Conservation (phyloP, 2,888 invertebrate species). For the Drosophila cracens region DNA sequence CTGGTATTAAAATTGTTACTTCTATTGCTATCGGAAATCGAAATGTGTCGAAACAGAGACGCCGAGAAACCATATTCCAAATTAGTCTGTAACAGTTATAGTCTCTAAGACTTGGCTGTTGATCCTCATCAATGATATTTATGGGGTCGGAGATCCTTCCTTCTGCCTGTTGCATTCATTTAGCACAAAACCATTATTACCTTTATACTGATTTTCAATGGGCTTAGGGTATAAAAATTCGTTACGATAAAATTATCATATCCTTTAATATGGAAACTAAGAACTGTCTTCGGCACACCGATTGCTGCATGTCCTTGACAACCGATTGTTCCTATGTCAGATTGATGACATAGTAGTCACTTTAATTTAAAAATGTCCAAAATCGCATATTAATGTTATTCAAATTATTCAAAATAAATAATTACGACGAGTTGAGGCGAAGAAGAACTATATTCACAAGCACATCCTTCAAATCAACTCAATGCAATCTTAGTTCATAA, state of each 20-base stretch:
- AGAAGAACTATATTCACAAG: not conserved
- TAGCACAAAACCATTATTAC: not conserved
- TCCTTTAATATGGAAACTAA: not conserved
- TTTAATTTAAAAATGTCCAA: not conserved
- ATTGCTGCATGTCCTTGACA: not conserved
- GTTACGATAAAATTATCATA: not conserved
- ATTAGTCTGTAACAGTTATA: not conserved
- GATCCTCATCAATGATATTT: not conserved
- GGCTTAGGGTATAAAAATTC: not conserved
- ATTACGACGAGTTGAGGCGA: not conserved
- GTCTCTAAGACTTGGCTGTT: not conserved
- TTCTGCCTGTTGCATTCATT: not conserved
- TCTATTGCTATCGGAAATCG: not conserved
- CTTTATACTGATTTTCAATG: not conserved
- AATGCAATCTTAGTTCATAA: not conserved
- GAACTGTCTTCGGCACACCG: not conserved
- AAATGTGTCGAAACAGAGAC: not conserved
- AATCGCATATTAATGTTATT: not conserved
- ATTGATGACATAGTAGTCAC: not conserved
- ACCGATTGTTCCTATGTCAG: not conserved
- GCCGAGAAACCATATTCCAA: not conserved
- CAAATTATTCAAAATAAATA: not conserved
- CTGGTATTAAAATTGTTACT: not conserved
- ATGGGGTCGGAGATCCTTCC: not conserved
- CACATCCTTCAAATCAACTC: not conserved